These are phyloP conservation scores for Lochmaea crataegi DNA, from an alignment of 2,888 invertebrate species.

Conservation along the genomic window DNA sequence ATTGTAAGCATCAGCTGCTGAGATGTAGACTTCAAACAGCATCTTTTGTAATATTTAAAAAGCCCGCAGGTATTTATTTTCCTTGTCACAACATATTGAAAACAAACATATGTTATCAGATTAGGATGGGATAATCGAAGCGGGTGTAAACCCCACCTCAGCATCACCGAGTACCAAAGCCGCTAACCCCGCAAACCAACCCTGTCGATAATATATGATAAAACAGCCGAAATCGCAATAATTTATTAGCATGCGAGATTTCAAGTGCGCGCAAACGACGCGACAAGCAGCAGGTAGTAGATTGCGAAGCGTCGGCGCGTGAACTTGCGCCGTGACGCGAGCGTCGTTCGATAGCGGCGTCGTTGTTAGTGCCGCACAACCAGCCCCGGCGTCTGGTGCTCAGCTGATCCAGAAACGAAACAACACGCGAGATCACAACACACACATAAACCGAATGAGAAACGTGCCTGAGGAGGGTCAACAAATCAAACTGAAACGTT, in stretches of 20 bases:
- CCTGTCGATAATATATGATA: conserved; percentile 45
- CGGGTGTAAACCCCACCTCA: conserved; percentile 7
- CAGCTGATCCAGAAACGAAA: conserved; percentile 47
- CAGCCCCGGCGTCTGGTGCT: conserved; percentile 64
- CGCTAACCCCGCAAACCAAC: conserved; percentile 27
- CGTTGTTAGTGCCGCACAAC: conserved; percentile 64
- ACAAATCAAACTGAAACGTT: conserved; percentile 23
- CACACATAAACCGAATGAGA: conserved; percentile 26
- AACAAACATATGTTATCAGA: background rate
- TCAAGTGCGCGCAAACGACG: conserved; percentile 53
- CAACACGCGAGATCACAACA: conserved; percentile 39
- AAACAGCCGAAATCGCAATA: conserved; percentile 58
- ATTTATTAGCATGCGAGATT: conserved; percentile 58
- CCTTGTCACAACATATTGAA: background rate
- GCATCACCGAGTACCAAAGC: conserved; percentile 9
- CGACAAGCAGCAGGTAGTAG: conserved; percentile 63
- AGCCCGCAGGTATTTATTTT: background rate
- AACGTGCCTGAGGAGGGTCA: conserved; percentile 29
- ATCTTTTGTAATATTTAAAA: too few species aligned
- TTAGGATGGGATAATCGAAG: background rate
- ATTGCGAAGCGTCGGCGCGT: conserved; percentile 60
- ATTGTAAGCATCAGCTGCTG: too few species aligned
- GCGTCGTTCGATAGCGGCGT: conserved; percentile 64
- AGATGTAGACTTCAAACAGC: too few species aligned
- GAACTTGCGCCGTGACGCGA: conserved; percentile 62